These are phyloP conservation scores for Aricia agestis DNA, from an alignment of 1,140 invertebrate species.

Conservation along the genomic window DNA sequence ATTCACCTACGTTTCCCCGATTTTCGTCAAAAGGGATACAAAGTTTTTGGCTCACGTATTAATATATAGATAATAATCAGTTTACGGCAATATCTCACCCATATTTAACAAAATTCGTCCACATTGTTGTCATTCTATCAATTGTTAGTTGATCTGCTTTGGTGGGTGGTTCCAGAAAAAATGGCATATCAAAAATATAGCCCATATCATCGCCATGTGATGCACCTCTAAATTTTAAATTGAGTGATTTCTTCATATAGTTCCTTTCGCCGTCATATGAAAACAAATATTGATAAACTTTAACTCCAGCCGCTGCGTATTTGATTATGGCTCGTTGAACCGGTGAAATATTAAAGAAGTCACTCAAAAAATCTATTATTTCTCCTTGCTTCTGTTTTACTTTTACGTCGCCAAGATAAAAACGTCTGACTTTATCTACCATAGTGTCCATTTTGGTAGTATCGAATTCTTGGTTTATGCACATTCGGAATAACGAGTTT, in stretches of 20 bases:
- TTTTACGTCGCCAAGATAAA: slow-evolving; percentile 37
- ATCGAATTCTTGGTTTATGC: background rate
- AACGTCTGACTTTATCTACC: slow-evolving; percentile 26
- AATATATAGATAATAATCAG: too few species aligned
- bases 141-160: slow-evolving; percentile 37
- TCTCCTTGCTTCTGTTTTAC: slow-evolving; percentile 18
- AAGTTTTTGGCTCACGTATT: too few species aligned
- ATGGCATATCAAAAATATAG: slow-evolving; percentile 39
- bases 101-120: slow-evolving; percentile 49
- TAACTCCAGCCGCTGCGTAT: slow-evolving; percentile 27
- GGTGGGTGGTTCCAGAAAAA: slow-evolving; percentile 21
- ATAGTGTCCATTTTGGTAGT: slow-evolving; percentile 22
- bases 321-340: slow-evolving; percentile 25
- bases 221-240: slow-evolving; percentile 29
- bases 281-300: slow-evolving; percentile 38
- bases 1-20: too few species aligned
- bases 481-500: background rate
- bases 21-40: too few species aligned
- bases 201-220: slow-evolving; percentile 39
- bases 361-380: slow-evolving; percentile 31
- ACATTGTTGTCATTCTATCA: slow-evolving; percentile 42
- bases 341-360: slow-evolving; percentile 31
- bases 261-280: slow-evolving; percentile 37
- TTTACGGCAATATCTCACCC: slow-evolving; percentile 33
- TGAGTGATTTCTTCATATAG: slow-evolving; percentile 22